These are phyloP conservation scores for Ornithoptera priamus DNA, from an alignment of 2,888 invertebrate genomes.

Conservation along the genomic window DNA sequence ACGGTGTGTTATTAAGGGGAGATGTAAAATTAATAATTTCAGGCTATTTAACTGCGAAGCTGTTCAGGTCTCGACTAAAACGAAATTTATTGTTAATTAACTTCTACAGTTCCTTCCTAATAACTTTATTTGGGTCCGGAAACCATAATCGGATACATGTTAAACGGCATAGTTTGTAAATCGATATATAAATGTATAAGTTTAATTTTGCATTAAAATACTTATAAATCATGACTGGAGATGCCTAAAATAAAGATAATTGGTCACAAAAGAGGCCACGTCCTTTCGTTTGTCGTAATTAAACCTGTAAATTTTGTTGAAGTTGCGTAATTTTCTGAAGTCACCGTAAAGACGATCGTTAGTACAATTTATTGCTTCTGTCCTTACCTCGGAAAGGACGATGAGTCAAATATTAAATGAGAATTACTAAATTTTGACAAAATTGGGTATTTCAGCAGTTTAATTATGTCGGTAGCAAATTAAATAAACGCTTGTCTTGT, in stretches of 20 bases:
- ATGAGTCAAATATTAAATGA: no score
- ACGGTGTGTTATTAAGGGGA: background rate
- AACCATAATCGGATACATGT: background rate
- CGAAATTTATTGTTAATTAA: background rate
- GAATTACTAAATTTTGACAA: no score
- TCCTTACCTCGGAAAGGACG: no score
- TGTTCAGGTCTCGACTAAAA: background rate
- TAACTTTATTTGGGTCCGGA: background rate
- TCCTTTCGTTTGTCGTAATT: slow-evolving; percentile 36
- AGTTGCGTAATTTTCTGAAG: slow-evolving; percentile 46
- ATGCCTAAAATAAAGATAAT: slow-evolving; percentile 25
- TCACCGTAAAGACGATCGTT: slow-evolving; percentile 38
- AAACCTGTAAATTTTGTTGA: slow-evolving; percentile 43
- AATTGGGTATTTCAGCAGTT: no score
- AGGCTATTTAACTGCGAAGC: background rate
- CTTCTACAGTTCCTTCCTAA: slow-evolving; percentile 10
- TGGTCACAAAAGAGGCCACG: slow-evolving; percentile 36
- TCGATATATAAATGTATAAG: slow-evolving; percentile 4
- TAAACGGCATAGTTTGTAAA: background rate
- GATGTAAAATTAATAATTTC: slow-evolving; percentile 37
- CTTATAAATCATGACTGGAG: slow-evolving; percentile 1
- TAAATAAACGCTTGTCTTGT: no score
- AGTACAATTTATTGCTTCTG: background rate
- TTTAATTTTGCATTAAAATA: slow-evolving; percentile 6
- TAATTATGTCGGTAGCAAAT: no score